phyloP scores from a whole-genome alignment of 2,113 vertebrate genomes.

The Nyctereutes procyonoides region DNA sequence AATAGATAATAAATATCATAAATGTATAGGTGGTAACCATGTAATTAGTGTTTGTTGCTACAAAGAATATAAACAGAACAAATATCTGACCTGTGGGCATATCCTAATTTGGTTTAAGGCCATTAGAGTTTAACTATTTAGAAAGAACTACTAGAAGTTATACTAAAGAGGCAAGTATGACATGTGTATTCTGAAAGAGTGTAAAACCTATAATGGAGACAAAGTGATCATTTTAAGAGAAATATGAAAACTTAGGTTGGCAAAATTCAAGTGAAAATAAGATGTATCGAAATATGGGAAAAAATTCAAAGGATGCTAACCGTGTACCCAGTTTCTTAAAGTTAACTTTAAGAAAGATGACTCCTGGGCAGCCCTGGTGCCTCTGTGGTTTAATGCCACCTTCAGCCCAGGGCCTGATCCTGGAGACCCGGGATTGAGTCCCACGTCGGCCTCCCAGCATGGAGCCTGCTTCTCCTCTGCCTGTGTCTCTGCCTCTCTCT shows the following conservation, averaged over 20 bases:
- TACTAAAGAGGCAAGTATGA: background rate
- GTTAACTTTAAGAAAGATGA: background rate
- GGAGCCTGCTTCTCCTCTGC: too few relatives aligned
- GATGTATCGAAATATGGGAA: background rate
- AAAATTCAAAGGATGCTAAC: background rate
- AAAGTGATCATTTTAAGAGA: background rate
- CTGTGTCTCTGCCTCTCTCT: too few relatives aligned
- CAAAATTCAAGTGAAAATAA: background rate
- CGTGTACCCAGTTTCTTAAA: background rate
- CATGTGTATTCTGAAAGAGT: background rate
- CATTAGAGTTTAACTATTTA: background rate
- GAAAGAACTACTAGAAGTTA: background rate
- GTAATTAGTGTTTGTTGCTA: background rate
- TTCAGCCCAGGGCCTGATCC: too few relatives aligned
- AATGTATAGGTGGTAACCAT: background rate
- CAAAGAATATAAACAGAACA: background rate
- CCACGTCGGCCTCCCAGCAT: too few relatives aligned
- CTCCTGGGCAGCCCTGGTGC: too few relatives aligned
- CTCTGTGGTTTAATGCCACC: too few relatives aligned
- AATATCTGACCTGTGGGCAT: background rate
- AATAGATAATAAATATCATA: background rate
- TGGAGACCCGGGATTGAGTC: too few relatives aligned
- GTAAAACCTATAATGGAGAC: background rate
- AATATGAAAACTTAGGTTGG: background rate
- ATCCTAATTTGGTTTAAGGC: background rate